Conservation (phyloP, 2,888 invertebrate species). For the Brachyptera risi region DNA sequence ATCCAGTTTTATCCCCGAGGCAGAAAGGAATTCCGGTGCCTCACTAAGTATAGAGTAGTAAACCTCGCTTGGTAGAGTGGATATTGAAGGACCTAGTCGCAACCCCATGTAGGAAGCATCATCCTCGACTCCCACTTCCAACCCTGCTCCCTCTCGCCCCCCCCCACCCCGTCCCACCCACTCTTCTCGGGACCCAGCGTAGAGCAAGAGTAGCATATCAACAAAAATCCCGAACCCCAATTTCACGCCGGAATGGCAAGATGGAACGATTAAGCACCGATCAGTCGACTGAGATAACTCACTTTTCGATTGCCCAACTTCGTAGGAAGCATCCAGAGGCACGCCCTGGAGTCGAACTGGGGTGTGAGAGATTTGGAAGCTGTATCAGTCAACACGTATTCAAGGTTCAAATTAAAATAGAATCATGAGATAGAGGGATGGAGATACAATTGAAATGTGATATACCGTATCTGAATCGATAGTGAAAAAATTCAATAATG, state of each 20-base stretch:
- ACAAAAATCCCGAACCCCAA: slow-evolving; percentile 27
- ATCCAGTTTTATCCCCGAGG: background rate
- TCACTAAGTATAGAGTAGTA: slow-evolving; percentile 7
- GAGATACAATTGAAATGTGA: too few species aligned
- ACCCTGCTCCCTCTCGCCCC: background rate
- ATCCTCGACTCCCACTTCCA: background rate
- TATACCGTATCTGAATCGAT: too few species aligned
- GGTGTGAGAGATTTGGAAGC: background rate
- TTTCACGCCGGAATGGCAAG: slow-evolving; percentile 26
- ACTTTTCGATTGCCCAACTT: slow-evolving; percentile 11
- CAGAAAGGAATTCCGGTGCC: slow-evolving; percentile 14
- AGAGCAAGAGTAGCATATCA: slow-evolving; percentile 23
- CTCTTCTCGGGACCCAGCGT: background rate
- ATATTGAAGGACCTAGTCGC: slow-evolving; percentile 5
- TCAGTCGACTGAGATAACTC: slow-evolving; percentile 26
- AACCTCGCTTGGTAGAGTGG: slow-evolving; percentile 10
- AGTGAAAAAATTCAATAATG: too few species aligned
- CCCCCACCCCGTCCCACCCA: background rate
- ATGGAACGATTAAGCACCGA: slow-evolving; percentile 26
- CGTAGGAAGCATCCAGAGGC: too few species aligned
- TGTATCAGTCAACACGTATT: background rate
- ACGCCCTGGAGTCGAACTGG: background rate
- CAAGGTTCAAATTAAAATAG: too few species aligned
- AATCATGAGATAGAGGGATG: too few species aligned
- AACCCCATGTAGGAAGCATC: background rate